Evolutionary conservation across 2,888 invertebrate species (phyloP), one percentile per base, ranked within the genome.

Genomic region (Mythimna albipuncta): DNA sequence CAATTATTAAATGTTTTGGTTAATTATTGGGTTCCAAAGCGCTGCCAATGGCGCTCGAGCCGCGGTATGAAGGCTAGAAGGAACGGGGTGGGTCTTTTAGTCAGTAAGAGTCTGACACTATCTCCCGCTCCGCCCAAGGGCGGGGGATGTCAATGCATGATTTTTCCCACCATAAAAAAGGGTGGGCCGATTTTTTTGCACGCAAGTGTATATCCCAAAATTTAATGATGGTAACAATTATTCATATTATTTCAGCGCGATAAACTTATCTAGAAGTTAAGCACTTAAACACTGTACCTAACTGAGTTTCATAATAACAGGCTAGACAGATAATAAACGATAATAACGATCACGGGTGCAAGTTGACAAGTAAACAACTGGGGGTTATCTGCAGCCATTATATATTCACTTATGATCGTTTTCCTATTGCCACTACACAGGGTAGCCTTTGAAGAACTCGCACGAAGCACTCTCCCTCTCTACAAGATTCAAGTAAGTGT

Each of bases 301-400:
- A 76, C 66, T 54, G 26, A 69, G 59, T 67, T 59, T 64, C 52
- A 83, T 86, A 89, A 90, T 85, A 89, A 89, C 87, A 92, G 90
- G 82, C 81, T 89, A 90, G 79, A 81, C 74, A 83, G 88, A 93
- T 91, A 92, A 84, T 79, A 79, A 82, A 71, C 73, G 89, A 91
- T 90, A 90, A 85, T 86, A 83, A 75, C 79, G 85, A 84, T 83
- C 85, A 77, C 68, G 69, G 77, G 88, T 88, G 86, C 88, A 87
- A 87, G 80, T 83, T 75, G 79, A 77, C 83, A 83, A 85, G 89
- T 93, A 92, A 94, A 92, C 92, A 93, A 67, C 79, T 77, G 79
- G 84, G 84, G 95, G 95, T 94, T 94, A 95, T 95, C 95, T 88
- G 10, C 38, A 81, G 71, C 75, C 79, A 87, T 88, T 88, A 84